Base-by-base conservation (phyloP, 2,797 vertebrate species). In the Girardinus metallicus region DNA sequence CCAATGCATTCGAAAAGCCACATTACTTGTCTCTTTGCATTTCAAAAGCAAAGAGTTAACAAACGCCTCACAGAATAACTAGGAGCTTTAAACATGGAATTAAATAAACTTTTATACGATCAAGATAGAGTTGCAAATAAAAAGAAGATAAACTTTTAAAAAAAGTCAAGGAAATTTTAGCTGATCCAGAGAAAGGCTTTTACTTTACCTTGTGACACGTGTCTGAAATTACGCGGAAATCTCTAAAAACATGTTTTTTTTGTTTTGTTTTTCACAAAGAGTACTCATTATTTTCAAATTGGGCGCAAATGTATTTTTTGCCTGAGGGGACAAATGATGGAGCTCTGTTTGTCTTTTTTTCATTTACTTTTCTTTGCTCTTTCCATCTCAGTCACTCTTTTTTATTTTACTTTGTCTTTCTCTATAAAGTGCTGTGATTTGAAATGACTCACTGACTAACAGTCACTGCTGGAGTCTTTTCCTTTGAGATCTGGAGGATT, bases 391-490 rank as follows among this genome's bases (percentile, higher is more conserved):
- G 64, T 75, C 71, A 3, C 26, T 0, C 7, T 81, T 1, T 26
- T 31, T 55, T 84, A 64, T 77, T 44, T 55, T 76, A 26, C n/a
- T 60, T 57, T 29, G 10, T 60, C 53, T 46, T 73, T 79, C 23
- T 68, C 77, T 72, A 34, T 29, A 71, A 88, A 80, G 55, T 80
- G 46, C 79, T 80, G 74, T 84, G 85, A 91, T 93, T 93, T 87
- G 62, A 82, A 87, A 47, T 74, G 83, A 86, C 84, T 90, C 80
- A 6, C 44, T 80, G 83, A 86, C 83, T 79, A 74, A 86, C 71
- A 70, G 80, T 78, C 87, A 89, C 83, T 85, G 7, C n/a, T 73
- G 47, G 71, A 73, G 83, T 73, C 46, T 75, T 75, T 83, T 81
- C 78, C 83, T 82, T 41, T 1, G 80, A 84, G 87, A 68, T 74